Evolutionary conservation across 2,888 invertebrate genomes (phyloP).

Genomic region (Carcina quercana): DNA sequence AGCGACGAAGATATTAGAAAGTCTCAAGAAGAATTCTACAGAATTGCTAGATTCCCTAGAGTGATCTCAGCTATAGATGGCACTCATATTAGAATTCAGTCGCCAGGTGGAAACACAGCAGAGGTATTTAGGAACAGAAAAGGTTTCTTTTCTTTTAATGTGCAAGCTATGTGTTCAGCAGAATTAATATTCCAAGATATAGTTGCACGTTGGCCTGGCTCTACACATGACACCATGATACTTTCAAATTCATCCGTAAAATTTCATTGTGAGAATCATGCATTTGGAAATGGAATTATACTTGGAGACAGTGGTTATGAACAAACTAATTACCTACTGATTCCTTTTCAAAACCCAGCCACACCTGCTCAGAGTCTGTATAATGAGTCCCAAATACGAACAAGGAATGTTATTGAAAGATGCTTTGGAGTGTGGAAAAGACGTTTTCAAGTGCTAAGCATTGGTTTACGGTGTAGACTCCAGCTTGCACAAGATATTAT

Average conservation of each 20-base stretch:
- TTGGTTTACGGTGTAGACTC: constrained; percentile 9
- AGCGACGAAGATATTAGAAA: constrained; percentile 8
- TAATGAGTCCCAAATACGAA: constrained; percentile 12
- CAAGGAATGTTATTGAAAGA: constrained; percentile 12
- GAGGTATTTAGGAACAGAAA: constrained; percentile 12
- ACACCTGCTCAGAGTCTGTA: constrained; percentile 10
- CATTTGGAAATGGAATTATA: constrained; percentile 8
- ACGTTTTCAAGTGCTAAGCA: constrained; percentile 5
- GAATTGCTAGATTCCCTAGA: constrained; percentile 13
- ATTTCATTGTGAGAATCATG: not conserved
- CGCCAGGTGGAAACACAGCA: constrained; percentile 14
- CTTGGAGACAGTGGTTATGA: constrained; percentile 14
- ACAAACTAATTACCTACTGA: constrained; percentile 8
- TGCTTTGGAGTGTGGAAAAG: constrained; percentile 12
- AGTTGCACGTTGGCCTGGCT: constrained; percentile 17
- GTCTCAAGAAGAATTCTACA: constrained; percentile 9
- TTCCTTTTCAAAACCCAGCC: constrained; percentile 8
- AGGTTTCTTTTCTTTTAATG: constrained; percentile 1
- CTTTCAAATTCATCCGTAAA: constrained; percentile 6
- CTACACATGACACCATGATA: constrained; percentile 12
- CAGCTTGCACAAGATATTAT: constrained; percentile 10
- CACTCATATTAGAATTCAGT: constrained; percentile 10
- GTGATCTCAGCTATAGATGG: constrained; percentile 13
- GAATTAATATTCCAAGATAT: constrained; percentile 8
- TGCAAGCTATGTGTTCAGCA: not conserved